Percentiles rank a stretch among this genome's conserved stretches.
phyloP scores from a whole-genome alignment of 37 sponge, comb jelly and placozoan genomes.

The Geodia barretti region DNA sequence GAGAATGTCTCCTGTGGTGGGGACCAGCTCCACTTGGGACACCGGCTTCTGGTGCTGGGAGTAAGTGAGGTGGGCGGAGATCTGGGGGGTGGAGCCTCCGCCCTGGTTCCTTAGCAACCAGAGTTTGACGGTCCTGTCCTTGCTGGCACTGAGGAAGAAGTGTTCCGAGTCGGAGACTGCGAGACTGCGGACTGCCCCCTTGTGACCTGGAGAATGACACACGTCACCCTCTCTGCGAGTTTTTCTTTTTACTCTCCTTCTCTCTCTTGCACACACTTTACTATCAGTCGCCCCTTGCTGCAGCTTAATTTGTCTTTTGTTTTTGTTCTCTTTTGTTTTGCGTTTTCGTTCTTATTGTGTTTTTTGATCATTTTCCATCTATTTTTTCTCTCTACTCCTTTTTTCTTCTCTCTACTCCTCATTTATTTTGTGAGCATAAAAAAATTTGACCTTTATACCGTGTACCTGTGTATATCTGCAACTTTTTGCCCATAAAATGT shows the following conservation, averaged over 20 bases:
- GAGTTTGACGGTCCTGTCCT: conserved; percentile 85
- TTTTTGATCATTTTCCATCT: no score
- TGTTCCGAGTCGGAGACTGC: conserved; percentile 64
- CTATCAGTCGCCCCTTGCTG: no score
- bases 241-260: no score
- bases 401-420: no score
- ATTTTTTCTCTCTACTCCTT: no score
- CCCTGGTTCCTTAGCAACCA: conserved; percentile 84
- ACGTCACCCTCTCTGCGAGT: no score
- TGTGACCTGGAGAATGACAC: conserved; percentile 65
- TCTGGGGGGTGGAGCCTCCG: conserved; percentile 23
- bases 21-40: conserved; percentile 52
- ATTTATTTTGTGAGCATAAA: no score
- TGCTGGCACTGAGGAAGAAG: conserved; percentile 81
- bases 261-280: no score
- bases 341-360: no score
- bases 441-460: no score
- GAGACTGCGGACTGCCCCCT: conserved; percentile 47
- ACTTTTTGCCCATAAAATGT: conserved; percentile 20
- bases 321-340: no score
- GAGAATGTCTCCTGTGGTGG: conserved; percentile 20
- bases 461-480: conserved; percentile 30
- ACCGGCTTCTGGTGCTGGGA: conserved; percentile 66
- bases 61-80: conserved; percentile 42
- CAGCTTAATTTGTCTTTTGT: no score